phyloP scores from a whole-genome alignment of 1,140 invertebrate genomes.

The Ceratosolen fusciceps region DNA sequence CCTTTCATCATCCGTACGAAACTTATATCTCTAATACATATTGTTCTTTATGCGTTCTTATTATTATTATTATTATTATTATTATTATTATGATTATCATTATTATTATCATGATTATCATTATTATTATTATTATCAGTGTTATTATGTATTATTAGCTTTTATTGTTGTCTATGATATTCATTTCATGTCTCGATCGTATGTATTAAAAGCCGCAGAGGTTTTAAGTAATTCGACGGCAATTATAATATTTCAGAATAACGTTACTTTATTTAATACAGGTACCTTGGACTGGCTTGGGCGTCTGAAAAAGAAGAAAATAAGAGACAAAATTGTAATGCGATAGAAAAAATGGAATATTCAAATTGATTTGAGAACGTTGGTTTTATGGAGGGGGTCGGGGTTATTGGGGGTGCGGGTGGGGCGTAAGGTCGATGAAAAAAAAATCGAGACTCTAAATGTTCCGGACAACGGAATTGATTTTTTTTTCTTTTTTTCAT shows the following conservation, averaged over 20 bases:
- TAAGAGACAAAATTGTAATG: slow-evolving; percentile 36
- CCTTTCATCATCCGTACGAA: no score
- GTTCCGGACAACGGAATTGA: slow-evolving; percentile 35
- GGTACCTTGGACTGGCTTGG: slow-evolving; percentile 35
- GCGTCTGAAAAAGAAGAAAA: slow-evolving; percentile 47
- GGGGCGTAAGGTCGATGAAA: neutral
- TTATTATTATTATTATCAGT: no score
- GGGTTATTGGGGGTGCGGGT: neutral
- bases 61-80: no score
- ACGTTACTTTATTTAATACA: slow-evolving; percentile 37
- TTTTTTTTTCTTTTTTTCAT: no score
- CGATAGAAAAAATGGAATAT: slow-evolving; percentile 11
- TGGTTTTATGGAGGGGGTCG: neutral
- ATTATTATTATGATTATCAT: no score
- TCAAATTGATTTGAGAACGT: neutral
- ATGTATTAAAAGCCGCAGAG: neutral
- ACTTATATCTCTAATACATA: no score
- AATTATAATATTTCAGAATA: slow-evolving; percentile 40
- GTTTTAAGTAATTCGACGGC: slow-evolving; percentile 19
- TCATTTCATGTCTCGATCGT: no score
- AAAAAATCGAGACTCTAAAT: slow-evolving; percentile 14
- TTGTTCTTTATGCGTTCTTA: no score
- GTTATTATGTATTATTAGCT: no score
- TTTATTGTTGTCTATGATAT: no score
- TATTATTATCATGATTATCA: no score